Percentiles rank a stretch among this genome's conserved stretches.
These are phyloP conservation scores for Serripes groenlandicus DNA, from an alignment of 2,888 invertebrate species.

Conservation along the genomic window DNA sequence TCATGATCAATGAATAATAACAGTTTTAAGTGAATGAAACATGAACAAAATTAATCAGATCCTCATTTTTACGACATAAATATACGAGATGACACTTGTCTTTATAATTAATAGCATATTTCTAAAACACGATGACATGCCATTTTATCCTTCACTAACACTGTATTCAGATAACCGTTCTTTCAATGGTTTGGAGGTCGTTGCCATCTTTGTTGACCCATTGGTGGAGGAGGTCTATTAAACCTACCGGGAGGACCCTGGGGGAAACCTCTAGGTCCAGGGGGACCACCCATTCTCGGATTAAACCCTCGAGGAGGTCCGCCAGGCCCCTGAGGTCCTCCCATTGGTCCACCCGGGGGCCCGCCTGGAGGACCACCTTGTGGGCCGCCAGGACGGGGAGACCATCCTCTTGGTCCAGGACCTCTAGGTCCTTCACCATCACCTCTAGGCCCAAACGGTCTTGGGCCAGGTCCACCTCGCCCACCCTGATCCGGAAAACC, in stretches of 20 bases:
- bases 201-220: slow-evolving; percentile 62
- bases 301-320: slow-evolving; percentile 61
- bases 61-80: too few species aligned
- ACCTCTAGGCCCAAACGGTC: slow-evolving; percentile 57
- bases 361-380: slow-evolving; percentile 31
- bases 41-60: too few species aligned
- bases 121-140: too few species aligned
- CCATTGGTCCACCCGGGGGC: slow-evolving; percentile 49
- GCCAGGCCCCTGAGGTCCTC: slow-evolving; percentile 47
- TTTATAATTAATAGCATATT: too few species aligned
- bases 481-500: slow-evolving; percentile 60
- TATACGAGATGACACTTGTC: too few species aligned
- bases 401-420: slow-evolving; percentile 45
- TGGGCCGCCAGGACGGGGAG: slow-evolving; percentile 57
- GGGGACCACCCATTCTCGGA: slow-evolving; percentile 61
- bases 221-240: slow-evolving; percentile 59
- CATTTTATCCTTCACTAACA: too few species aligned
- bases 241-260: slow-evolving; percentile 61
- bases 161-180: too few species aligned
- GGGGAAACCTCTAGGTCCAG: slow-evolving; percentile 60
- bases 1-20: too few species aligned
- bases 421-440: slow-evolving; percentile 51
- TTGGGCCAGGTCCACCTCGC: slow-evolving; percentile 51
- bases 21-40: too few species aligned
- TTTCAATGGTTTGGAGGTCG: slow-evolving; percentile 50